These are phyloP conservation scores for Schizotus pectinicornis DNA, from an alignment of 2,888 invertebrate species.

Conservation along the genomic window DNA sequence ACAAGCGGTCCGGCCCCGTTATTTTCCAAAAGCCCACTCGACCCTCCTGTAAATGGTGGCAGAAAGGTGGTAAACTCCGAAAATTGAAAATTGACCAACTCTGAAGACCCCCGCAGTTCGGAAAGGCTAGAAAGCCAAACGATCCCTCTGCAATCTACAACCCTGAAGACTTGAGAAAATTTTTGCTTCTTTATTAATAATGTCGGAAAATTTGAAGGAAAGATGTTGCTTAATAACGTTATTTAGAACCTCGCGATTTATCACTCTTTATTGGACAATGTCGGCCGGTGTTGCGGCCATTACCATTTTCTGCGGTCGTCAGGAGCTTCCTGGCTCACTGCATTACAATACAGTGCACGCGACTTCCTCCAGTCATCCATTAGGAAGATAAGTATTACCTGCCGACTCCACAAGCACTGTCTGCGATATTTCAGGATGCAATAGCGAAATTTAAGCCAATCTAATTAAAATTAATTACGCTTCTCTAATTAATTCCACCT, in stretches of 20 bases:
- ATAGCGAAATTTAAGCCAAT: constrained; percentile 5
- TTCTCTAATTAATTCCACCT: background rate
- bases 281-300: background rate
- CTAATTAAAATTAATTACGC: constrained; percentile 2
- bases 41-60: too few relatives aligned
- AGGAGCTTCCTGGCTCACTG: constrained; percentile 14
- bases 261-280: background rate
- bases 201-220: too few relatives aligned
- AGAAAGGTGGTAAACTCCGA: too few relatives aligned
- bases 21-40: too few relatives aligned
- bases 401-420: constrained; percentile 21
- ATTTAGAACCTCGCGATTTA: background rate
- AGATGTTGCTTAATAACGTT: background rate
- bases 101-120: too few relatives aligned
- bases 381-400: constrained; percentile 40
- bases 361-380: constrained; percentile 38
- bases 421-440: constrained; percentile 18
- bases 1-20: background rate
- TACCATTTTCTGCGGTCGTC: background rate
- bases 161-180: too few relatives aligned
- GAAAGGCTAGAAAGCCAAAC: too few relatives aligned
- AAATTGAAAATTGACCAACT: too few relatives aligned
- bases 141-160: too few relatives aligned
- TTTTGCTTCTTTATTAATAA: too few relatives aligned
- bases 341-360: constrained; percentile 39